Evolutionary conservation across 2,797 vertebrate genomes (phyloP).

Genomic region (Gambusia yucatana): DNA sequence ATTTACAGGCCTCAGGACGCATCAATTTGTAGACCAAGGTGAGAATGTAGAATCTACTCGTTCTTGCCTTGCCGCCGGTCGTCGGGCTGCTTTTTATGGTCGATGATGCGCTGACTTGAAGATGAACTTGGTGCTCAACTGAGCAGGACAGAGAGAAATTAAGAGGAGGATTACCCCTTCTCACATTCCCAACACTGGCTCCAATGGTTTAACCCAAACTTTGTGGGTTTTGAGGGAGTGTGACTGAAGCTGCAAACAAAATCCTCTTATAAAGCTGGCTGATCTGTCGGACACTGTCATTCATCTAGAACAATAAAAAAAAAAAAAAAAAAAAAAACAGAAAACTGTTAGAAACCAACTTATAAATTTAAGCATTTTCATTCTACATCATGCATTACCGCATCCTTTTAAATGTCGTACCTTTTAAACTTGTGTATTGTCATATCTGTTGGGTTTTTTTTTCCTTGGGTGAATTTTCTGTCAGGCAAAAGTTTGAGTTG

Average conservation of each 20-base stretch:
- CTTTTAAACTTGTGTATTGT: too few relatives aligned
- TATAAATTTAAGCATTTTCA: not conserved
- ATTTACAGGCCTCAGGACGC: constrained; percentile 47
- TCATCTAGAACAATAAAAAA: not conserved
- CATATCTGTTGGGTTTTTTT: too few relatives aligned
- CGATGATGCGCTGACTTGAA: constrained; percentile 46
- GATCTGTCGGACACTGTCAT: constrained; percentile 44
- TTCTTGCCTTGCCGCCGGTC: constrained; percentile 28
- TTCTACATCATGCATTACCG: too few relatives aligned
- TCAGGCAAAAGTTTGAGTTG: too few relatives aligned
- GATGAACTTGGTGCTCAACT: constrained; percentile 27
- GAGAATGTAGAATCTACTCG: constrained; percentile 5
- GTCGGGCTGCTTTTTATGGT: constrained; percentile 30
- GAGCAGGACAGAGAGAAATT: constrained; percentile 30
- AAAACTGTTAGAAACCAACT: constrained; percentile 12
- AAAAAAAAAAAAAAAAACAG: too few relatives aligned
- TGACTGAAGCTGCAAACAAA: constrained; percentile 25
- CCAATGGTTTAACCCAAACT: constrained; percentile 36
- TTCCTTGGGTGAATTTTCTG: too few relatives aligned
- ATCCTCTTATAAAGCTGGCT: constrained; percentile 2
- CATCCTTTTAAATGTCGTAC: too few relatives aligned
- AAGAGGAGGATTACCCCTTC: constrained; percentile 43
- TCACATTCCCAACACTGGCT: constrained; percentile 48
- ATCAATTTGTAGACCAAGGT: not conserved
- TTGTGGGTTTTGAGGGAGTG: constrained; percentile 39